These are phyloP conservation scores for Apamea crenata DNA, from an alignment of 2,888 invertebrate species.

Conservation along the genomic window DNA sequence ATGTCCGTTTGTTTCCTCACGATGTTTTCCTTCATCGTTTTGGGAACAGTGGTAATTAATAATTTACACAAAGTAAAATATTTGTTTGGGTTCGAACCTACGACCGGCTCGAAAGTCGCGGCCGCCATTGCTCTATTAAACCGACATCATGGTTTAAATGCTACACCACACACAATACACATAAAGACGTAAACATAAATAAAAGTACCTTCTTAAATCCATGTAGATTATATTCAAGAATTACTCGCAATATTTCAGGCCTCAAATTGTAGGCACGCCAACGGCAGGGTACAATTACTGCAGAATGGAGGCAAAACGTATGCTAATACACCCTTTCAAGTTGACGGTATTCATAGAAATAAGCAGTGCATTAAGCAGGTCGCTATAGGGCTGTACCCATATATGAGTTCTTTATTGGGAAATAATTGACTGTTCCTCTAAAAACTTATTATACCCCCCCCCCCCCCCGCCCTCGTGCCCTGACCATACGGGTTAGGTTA, in stretches of 20 bases:
- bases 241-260: constrained; percentile 35
- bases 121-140: no score
- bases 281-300: constrained; percentile 48
- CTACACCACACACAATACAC: background rate
- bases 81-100: background rate
- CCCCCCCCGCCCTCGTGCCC: no score
- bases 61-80: background rate
- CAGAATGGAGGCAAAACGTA: constrained; percentile 56
- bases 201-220: background rate
- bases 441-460: no score
- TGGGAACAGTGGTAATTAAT: background rate
- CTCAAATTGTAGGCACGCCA: constrained; percentile 39
- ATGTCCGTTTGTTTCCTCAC: background rate
- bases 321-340: constrained; percentile 65
- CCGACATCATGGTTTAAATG: background rate
- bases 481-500: background rate
- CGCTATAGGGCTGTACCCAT: constrained; percentile 37
- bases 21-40: no score
- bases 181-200: background rate
- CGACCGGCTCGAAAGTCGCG: no score
- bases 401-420: background rate
- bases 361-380: constrained; percentile 56
- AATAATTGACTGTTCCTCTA: background rate
- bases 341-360: constrained; percentile 61
- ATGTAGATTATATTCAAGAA: constrained; percentile 15